Evolutionary conservation across 2,888 invertebrate species (phyloP).

Genomic region (Dendrolimus houi): DNA sequence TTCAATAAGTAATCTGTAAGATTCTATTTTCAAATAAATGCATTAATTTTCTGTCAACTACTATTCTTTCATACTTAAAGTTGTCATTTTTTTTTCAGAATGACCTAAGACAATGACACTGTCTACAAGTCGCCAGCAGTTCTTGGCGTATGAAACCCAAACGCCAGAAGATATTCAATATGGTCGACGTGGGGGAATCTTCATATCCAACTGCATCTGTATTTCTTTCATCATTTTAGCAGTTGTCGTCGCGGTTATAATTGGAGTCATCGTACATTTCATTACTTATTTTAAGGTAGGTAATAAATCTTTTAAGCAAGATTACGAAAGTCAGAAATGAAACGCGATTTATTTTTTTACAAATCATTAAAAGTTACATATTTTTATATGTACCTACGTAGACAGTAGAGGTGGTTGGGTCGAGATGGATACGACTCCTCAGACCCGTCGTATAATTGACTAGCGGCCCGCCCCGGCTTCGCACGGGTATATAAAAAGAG

Average conservation of each 20-base stretch:
- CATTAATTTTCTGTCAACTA: too few species aligned
- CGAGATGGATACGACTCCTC: too few species aligned
- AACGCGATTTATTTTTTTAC: too few species aligned
- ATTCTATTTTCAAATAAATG: too few species aligned
- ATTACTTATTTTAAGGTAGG: slow-evolving; percentile 60
- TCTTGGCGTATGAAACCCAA: slow-evolving; percentile 73
- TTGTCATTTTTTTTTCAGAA: slow-evolving; percentile 32
- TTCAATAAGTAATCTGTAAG: too few species aligned
- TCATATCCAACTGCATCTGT: slow-evolving; percentile 78
- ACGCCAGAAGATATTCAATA: slow-evolving; percentile 72
- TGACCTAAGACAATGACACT: slow-evolving; percentile 53
- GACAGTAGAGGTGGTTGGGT: too few species aligned
- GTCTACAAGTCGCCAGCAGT: slow-evolving; percentile 76
- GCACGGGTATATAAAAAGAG: too few species aligned
- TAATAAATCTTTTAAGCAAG: neutral
- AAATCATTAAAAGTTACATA: too few species aligned
- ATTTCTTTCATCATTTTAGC: slow-evolving; percentile 50
- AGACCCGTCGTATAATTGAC: too few species aligned
- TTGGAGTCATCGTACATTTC: slow-evolving; percentile 62
- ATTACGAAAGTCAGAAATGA: too few species aligned
- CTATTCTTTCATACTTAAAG: neutral
- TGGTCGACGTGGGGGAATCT: slow-evolving; percentile 77
- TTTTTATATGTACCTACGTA: too few species aligned
- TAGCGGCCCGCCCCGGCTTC: too few species aligned
- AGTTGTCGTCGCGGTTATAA: slow-evolving; percentile 43